Evolutionary conservation across 2,888 invertebrate genomes (phyloP).

Genomic region (Hypercompe scribonia): DNA sequence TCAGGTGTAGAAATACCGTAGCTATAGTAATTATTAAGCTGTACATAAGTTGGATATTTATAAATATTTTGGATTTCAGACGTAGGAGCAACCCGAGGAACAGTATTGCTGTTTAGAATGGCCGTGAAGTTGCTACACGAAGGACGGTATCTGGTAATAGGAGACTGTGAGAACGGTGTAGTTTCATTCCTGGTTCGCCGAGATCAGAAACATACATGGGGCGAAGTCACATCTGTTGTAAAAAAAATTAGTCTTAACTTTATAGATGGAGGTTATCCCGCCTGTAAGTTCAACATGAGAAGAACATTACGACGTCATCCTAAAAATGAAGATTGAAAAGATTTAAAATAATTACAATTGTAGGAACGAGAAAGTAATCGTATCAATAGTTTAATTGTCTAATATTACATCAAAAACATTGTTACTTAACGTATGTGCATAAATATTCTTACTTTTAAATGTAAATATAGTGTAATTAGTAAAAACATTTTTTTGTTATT

Average conservation of each 20-base stretch:
- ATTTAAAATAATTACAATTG: not conserved
- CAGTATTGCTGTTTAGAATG: not conserved
- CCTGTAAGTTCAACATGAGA: constrained; percentile 12
- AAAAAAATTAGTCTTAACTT: not conserved
- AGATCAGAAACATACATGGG: constrained; percentile 15
- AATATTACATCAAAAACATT: not conserved
- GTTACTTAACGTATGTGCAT: too few relatives aligned
- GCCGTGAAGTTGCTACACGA: constrained; percentile 4
- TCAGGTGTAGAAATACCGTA: not conserved
- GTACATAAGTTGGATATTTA: not conserved
- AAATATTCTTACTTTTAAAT: not conserved
- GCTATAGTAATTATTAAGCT: too few relatives aligned
- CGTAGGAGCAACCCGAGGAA: constrained; percentile 1
- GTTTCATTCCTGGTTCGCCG: constrained; percentile 10
- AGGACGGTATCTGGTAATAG: not conserved
- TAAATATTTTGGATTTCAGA: not conserved
- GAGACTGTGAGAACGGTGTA: constrained; percentile 6
- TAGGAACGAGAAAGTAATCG: too few relatives aligned
- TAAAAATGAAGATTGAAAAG: not conserved
- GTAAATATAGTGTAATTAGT: not conserved
- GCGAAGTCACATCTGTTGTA: constrained; percentile 2
- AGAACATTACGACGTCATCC: not conserved
- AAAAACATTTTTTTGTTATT: not conserved
- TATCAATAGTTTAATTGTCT: not conserved
- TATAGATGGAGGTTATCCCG: not conserved